Evolutionary conservation across 37 sponge, comb jelly and placozoan genomes (phyloP).

Genomic region (Amphimedon queenslandica): DNA sequence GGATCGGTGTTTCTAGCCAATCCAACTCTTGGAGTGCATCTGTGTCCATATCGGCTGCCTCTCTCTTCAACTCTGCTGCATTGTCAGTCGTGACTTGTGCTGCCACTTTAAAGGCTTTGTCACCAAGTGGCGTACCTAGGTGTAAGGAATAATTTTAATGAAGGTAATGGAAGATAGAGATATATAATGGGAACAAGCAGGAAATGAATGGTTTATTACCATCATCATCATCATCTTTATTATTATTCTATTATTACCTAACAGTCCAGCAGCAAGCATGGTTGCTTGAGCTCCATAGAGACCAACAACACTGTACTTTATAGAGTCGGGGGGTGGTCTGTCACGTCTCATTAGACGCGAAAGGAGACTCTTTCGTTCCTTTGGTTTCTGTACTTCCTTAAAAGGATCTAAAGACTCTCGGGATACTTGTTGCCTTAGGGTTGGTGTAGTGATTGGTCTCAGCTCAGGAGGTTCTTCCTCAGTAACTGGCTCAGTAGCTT

Average conservation of each 20-base stretch:
- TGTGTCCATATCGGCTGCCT: slow-evolving; percentile 6
- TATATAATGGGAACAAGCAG: neutral
- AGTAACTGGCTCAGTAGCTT: neutral
- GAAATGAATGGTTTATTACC: neutral
- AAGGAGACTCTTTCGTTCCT: neutral
- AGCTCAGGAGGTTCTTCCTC: neutral
- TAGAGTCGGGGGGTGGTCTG: slow-evolving; percentile 14
- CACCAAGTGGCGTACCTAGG: slow-evolving; percentile 53
- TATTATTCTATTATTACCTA: slow-evolving; percentile 22
- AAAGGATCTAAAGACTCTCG: neutral
- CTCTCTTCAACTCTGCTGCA: slow-evolving; percentile 50
- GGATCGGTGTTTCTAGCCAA: slow-evolving; percentile 21
- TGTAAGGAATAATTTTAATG: neutral
- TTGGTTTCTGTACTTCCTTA: no score
- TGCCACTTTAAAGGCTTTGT: slow-evolving; percentile 56
- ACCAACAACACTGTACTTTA: slow-evolving; percentile 51
- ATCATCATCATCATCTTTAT: no score
- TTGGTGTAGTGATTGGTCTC: no score
- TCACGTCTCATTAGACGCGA: slow-evolving; percentile 20
- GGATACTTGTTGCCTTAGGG: neutral
- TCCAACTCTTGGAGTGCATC: slow-evolving; percentile 22
- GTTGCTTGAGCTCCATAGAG: slow-evolving; percentile 67
- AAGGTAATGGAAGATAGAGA: neutral
- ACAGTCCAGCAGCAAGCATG: slow-evolving; percentile 51
- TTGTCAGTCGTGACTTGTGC: slow-evolving; percentile 57